Percentiles rank a stretch among this genome's conserved stretches.
Conservation (phyloP, 2,113 vertebrate genomes). For the Sinocyclocheilus rhinocerous region DNA sequence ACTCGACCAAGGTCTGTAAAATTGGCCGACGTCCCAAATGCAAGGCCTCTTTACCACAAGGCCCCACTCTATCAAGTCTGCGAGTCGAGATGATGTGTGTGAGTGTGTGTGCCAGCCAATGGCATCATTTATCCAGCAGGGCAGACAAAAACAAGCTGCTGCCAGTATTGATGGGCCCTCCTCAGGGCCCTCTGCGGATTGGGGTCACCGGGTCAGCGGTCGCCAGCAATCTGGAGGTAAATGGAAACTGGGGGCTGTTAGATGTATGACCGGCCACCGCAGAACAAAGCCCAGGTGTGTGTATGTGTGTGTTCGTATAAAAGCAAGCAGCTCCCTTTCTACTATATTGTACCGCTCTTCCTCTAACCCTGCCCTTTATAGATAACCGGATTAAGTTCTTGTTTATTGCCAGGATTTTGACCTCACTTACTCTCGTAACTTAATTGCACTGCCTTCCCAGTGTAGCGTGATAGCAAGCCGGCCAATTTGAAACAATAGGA, state of each 20-base stretch:
- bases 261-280: constrained; percentile 71
- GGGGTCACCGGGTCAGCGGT: constrained; percentile 75
- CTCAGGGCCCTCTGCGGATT: constrained; percentile 73
- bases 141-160: constrained; percentile 72
- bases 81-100: constrained; percentile 40
- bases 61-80: constrained; percentile 66
- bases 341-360: constrained; percentile 19
- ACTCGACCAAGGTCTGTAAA: constrained; percentile 65
- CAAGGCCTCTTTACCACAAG: constrained; percentile 63
- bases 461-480: constrained; percentile 26
- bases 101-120: constrained; percentile 64
- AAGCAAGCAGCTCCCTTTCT: constrained; percentile 11
- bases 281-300: constrained; percentile 73
- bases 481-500: constrained; percentile 54
- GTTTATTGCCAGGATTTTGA: constrained; percentile 66
- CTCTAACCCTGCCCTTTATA: constrained; percentile 60
- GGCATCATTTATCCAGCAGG: constrained; percentile 75
- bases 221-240: constrained; percentile 76
- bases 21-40: constrained; percentile 70
- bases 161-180: constrained; percentile 72
- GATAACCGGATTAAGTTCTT: constrained; percentile 69
- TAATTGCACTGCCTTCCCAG: constrained; percentile 28
- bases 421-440: constrained; percentile 61
- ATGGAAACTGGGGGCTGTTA: constrained; percentile 74
- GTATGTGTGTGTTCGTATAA: constrained; percentile 37